Evolutionary conservation across 1,140 invertebrate species (phyloP), one percentile per base, ranked within the genome.

Genomic region (Diorhabda carinulata): DNA sequence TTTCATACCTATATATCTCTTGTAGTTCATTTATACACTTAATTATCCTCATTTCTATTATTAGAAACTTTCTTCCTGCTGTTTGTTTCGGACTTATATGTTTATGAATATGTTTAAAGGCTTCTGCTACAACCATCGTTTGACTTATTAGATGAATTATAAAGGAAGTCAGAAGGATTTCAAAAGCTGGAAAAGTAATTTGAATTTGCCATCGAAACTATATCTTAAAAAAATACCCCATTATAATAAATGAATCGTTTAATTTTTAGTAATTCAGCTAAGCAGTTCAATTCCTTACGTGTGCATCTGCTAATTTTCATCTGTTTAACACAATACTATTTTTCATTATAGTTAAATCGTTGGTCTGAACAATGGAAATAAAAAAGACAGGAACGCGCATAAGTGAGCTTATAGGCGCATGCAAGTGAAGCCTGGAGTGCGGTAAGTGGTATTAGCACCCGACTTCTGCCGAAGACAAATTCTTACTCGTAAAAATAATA

Each of bases 11-110:
- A 41, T 70, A 73, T 61, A 73, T 73, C 43, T 69, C 57, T 52
- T 70, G 61, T 5, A 70, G 57, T 45, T 70, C 66, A 42, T 68
- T 62, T 8, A 70, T 68, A 56, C 69, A 73, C 45, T 68, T 70
- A 5, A 70, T 45, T n/a, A 70, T 59, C 9, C 72, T 57, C n/a
- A 70, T 68, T 57, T 68, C 61, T 42, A 65, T 70, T 6, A 67
- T 25, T 5, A 67, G 10, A 5, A 66, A 8, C 57, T 42, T 63
- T 8, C 40, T 10, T 10, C 6, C 42, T 43, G 4, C n/a, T 5
- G 9, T 40, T 6, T 65, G 10, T 40, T 52, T 44, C 3, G n/a
- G 2, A 56, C 61, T 58, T 47, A 70, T 66, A 63, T 70, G 66
- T 41, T 57, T 45, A 45, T 70, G 69, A 3, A 73, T n/a, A 56